Base-by-base conservation (phyloP, 2,113 vertebrate species). In the Engystomops pustulosus region DNA sequence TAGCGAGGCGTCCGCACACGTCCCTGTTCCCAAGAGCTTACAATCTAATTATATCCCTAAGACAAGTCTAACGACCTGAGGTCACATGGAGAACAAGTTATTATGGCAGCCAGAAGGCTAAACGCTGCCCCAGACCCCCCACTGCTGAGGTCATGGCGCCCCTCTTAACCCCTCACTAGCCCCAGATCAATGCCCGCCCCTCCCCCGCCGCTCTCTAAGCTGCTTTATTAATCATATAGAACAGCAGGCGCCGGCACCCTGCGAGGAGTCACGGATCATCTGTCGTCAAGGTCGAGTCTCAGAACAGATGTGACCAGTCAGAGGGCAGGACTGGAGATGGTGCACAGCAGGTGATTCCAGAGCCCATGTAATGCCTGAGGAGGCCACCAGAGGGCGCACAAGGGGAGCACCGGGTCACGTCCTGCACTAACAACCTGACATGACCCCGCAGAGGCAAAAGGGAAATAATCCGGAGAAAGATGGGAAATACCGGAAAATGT, bases 201-300 rank as follows among this genome's bases (percentile, higher is more conserved):
- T 23, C 69, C 23, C 69, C 69, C n/a, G 14, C 32, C 18, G 14
- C 32, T 6, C 69, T 71, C 4, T 71, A 71, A 71, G 36, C 69
- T 45, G 69, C 38, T 70, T 70, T 69, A 12, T 27, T 71, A 71
- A 71, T 71, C 20, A 71, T 69, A 36, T 71, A n/a, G 20, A 41
- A 44, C 65, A 68, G 65, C 65, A 32, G 65, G 12, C 62, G 14
- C 27, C 1, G 14, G 6, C 32, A 15, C n/a, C n/a, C n/a, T n/a
- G 30, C 3, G 18, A 44, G 68, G 34, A n/a, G n/a, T 70, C 69
- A 9, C 3, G n/a, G 36, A n/a, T 71, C 18, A 71, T 44, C 69
- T 71, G n/a, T 5, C 23, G 0, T 71, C 38, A 71, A 71, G 69
- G 69, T 71, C 69, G 69, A 44, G n/a, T 5, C 69, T 44, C 69